A percentile compares a stretch with the other conserved stretches of the same genome.
phyloP scores from a whole-genome alignment of 2,888 invertebrate species.

The Glaucopsyche alexis region DNA sequence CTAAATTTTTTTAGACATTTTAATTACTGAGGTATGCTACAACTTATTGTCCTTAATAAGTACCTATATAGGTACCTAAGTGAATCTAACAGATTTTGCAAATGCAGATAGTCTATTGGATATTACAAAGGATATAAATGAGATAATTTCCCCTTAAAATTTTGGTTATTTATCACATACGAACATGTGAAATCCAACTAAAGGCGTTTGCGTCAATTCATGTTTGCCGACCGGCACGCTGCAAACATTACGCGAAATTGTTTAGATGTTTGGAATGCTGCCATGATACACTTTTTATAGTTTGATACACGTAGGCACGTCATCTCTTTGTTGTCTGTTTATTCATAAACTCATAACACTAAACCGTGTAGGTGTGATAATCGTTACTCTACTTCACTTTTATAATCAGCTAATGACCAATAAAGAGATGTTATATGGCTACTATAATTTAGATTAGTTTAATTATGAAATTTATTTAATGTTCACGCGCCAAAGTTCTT shows the following conservation, averaged over 20 bases:
- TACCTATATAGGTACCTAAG: too few relatives aligned
- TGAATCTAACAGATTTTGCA: too few relatives aligned
- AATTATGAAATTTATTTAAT: background rate
- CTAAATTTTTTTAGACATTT: too few relatives aligned
- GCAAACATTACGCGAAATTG: constrained; percentile 69
- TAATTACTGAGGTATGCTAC: too few relatives aligned
- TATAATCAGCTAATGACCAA: constrained; percentile 19
- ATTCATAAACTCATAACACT: constrained; percentile 30
- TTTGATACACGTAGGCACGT: constrained; percentile 41
- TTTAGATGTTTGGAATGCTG: constrained; percentile 67
- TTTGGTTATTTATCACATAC: constrained; percentile 19
- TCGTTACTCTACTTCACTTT: constrained; percentile 16
- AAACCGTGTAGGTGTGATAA: constrained; percentile 20
- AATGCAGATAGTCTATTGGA: too few relatives aligned
- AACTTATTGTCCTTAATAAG: too few relatives aligned
- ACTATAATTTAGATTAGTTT: background rate
- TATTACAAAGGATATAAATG: too few relatives aligned
- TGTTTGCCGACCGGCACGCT: constrained; percentile 51
- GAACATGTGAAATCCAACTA: constrained; percentile 30
- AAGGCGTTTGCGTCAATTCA: constrained; percentile 56
- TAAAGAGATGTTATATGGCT: constrained; percentile 1
- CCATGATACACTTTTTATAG: constrained; percentile 53
- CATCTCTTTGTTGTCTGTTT: constrained; percentile 46
- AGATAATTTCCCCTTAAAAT: background rate
- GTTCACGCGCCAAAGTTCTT: background rate